A percentile compares a stretch with the other conserved stretches of the same genome.
phyloP scores from a whole-genome alignment of 1,140 invertebrate species.

The Planococcus citri region DNA sequence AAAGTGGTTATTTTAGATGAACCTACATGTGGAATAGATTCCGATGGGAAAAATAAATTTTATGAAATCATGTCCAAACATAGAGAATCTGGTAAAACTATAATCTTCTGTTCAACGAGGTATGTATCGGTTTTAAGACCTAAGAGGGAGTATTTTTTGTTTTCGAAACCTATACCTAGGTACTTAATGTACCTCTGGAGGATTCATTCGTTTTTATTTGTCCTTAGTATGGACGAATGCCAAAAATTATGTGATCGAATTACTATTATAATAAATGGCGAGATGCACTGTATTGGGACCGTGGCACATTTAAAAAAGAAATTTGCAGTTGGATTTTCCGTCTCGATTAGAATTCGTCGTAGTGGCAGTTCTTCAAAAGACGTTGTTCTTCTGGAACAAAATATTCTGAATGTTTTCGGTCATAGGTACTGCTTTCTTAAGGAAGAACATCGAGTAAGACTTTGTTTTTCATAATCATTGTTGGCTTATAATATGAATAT shows the following conservation, averaged over 20 bases:
- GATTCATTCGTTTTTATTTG: background rate
- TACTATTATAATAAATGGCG: slow-evolving; percentile 78
- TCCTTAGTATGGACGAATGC: slow-evolving; percentile 40
- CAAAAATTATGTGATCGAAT: slow-evolving; percentile 73
- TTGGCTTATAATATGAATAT: slow-evolving; percentile 21
- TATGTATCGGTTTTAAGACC: no score
- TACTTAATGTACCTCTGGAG: no score
- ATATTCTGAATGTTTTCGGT: slow-evolving; percentile 21
- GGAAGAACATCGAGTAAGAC: slow-evolving; percentile 28
- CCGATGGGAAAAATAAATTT: slow-evolving; percentile 56
- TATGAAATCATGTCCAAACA: slow-evolving; percentile 57
- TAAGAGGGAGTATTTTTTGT: no score
- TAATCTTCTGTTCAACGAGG: slow-evolving; percentile 38
- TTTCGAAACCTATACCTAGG: no score
- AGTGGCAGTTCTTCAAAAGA: background rate
- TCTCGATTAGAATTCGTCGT: slow-evolving; percentile 34
- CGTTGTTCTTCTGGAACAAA: slow-evolving; percentile 17
- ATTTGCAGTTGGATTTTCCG: slow-evolving; percentile 37
- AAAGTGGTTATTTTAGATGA: slow-evolving; percentile 78
- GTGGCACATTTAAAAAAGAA: slow-evolving; percentile 37
- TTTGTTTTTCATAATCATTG: background rate
- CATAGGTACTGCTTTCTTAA: slow-evolving; percentile 23
- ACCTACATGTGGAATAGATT: slow-evolving; percentile 70
- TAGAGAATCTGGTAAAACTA: slow-evolving; percentile 34
- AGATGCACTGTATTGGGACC: slow-evolving; percentile 37